Base-by-base conservation (phyloP, 1,140 invertebrate genomes). In the Agrypnia vestita region DNA sequence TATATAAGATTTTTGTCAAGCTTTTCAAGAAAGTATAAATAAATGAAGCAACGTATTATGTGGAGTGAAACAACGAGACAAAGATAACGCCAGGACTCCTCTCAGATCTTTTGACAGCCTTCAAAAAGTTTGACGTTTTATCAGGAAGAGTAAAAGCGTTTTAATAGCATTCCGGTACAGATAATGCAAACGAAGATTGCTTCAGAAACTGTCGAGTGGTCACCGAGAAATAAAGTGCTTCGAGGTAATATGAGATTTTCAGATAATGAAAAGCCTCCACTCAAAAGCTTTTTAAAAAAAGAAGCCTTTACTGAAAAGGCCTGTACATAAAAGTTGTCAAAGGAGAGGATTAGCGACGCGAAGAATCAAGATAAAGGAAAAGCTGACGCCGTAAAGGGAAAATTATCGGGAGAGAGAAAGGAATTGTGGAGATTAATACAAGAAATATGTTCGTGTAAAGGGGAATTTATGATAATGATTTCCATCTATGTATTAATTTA, bases 381-480 rank as follows among this genome's bases (percentile, higher is more conserved):
- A 17, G 44, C n/a, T 69, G 64, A 17, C 9, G 44, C 44, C 6
- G 64, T 17, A 69, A 69, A 64, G 11, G 25, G 44, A 9, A 15
- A 15, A 17, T 69, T 64, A 64, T 43, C 61, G 15, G 59, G 6
- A 61, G 21, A 25, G 12, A 12, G 9, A 61, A 44, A n/a, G 44
- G 64, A 69, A 69, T 47, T n/a, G 64, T 15, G 11, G 46, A 47
- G 64, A 69, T 69, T 69, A 69, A 69, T 69, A 69, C 44, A 49
- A 69, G 43, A 69, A 69, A 69, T 69, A 69, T 69, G 64, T 69
- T 69, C 64, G 35, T n/a, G 43, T n/a, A 46, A 47, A 47, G 46
- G 46, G 15, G 46, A 46, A 69, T 69, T 69, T 69, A 69, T 69
- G 64, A 46, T 69, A 69, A 69, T 69, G 64, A 69, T 69, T 69